phyloP scores from a whole-genome alignment of 2,113 vertebrate species.

The zebrafish (Danio rerio) region GRCz12tu NC_133183.1:7806001-7806500 shows the following conservation, averaged over 20 bases:
- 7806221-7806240: neutral
- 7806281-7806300: neutral
- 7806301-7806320: neutral
- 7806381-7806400: neutral
- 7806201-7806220: neutral
- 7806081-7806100: neutral
- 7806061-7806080: neutral
- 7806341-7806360: neutral
- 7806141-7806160: neutral
- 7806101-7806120: neutral
- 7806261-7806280: neutral
- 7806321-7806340: neutral
- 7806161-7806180: neutral
- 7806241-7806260: neutral
- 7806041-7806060: neutral
- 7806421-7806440: neutral
- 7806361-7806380: neutral
- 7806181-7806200: neutral
- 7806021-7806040: conserved; percentile 12
- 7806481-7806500: no score
- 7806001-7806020: conserved; percentile 5
- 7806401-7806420: neutral
- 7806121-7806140: neutral
- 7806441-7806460: neutral
- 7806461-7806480: neutral